Evolutionary conservation across 2,113 vertebrate genomes (phyloP).

Genomic region (Labeo rohita): DNA sequence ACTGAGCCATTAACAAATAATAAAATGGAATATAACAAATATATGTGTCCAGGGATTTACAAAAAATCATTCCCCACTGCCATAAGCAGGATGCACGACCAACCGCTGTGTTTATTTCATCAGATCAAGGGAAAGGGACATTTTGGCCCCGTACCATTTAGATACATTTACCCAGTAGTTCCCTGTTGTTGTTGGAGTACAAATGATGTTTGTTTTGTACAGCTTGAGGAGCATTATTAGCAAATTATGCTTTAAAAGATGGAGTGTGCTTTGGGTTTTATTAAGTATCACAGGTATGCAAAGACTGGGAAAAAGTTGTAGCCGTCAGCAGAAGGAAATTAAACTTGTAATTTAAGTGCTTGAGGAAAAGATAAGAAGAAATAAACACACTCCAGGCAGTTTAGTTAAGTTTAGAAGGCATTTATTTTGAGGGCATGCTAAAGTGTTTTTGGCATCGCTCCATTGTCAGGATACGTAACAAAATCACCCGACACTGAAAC

Average conservation of each 20-base stretch:
- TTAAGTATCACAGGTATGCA: slow-evolving; percentile 32
- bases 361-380: neutral
- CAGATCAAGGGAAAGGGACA: slow-evolving; percentile 14
- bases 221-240: slow-evolving; percentile 30
- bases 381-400: slow-evolving; percentile 25
- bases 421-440: slow-evolving; percentile 12
- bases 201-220: slow-evolving; percentile 43
- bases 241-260: slow-evolving; percentile 29
- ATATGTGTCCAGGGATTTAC: slow-evolving; percentile 49
- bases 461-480: neutral
- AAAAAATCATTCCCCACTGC: slow-evolving; percentile 42
- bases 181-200: slow-evolving; percentile 28
- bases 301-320: neutral
- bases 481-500: neutral
- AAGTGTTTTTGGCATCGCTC: slow-evolving; percentile 3
- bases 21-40: slow-evolving; percentile 58
- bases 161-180: slow-evolving; percentile 18
- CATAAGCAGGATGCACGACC: slow-evolving; percentile 23
- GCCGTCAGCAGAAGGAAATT: slow-evolving; percentile 30
- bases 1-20: slow-evolving; percentile 59
- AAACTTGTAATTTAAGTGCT: slow-evolving; percentile 10
- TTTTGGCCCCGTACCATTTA: neutral
- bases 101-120: slow-evolving; percentile 8
- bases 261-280: slow-evolving; percentile 21
- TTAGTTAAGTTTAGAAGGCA: slow-evolving; percentile 23